Percentiles rank a stretch among this genome's conserved stretches.
Conservation (phyloP, 2,888 invertebrate genomes). For the Meta bourneti region DNA sequence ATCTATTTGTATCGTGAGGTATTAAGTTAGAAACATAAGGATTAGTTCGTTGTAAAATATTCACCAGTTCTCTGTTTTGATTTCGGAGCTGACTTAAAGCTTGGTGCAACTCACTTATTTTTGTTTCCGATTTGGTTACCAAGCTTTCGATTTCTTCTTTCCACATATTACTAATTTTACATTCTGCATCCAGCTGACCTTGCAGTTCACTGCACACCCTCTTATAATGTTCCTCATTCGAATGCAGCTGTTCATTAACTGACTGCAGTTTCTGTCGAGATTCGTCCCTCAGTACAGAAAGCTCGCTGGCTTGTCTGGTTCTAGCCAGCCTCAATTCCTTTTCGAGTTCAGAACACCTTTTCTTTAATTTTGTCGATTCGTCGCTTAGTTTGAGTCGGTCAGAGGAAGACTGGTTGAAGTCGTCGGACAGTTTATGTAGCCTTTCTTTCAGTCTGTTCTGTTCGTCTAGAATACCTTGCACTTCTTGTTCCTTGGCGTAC, state of each 20-base stretch:
- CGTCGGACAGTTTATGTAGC: slow-evolving; percentile 30
- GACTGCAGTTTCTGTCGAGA: slow-evolving; percentile 1
- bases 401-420: slow-evolving; percentile 28
- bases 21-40: background rate
- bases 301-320: background rate
- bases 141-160: slow-evolving; percentile 57
- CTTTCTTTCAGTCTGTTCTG: slow-evolving; percentile 10
- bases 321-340: slow-evolving; percentile 33
- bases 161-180: slow-evolving; percentile 53
- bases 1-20: no score
- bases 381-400: slow-evolving; percentile 42
- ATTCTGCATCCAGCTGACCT: slow-evolving; percentile 41
- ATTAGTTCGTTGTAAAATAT: slow-evolving; percentile 21
- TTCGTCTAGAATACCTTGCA: slow-evolving; percentile 24
- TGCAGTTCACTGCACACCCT: slow-evolving; percentile 42
- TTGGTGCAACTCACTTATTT: slow-evolving; percentile 47
- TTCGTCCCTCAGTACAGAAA: slow-evolving; percentile 17
- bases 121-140: slow-evolving; percentile 48
- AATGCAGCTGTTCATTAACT: slow-evolving; percentile 7
- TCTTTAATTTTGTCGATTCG: slow-evolving; percentile 31
- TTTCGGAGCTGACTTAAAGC: slow-evolving; percentile 21
- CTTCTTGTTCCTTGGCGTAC: slow-evolving; percentile 41
- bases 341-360: slow-evolving; percentile 20
- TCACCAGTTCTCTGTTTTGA: slow-evolving; percentile 40
- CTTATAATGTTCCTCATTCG: slow-evolving; percentile 50